These are phyloP conservation scores for Cephus sareptanus DNA, from an alignment of 2,888 invertebrate species.

Conservation along the genomic window DNA sequence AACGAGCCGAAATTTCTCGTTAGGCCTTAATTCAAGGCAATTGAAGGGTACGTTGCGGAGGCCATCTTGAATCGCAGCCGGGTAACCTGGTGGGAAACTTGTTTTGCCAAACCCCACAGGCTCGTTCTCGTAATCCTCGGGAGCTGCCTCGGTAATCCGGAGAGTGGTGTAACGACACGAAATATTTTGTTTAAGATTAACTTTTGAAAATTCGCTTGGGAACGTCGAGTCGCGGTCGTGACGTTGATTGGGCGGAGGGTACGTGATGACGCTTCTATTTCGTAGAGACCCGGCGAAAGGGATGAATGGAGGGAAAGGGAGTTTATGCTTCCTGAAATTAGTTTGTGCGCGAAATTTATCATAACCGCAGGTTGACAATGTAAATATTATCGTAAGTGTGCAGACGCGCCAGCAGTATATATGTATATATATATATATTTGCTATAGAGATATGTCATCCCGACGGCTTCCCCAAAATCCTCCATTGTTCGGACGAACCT, in stretches of 20 bases:
- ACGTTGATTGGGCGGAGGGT: not conserved
- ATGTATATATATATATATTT: not conserved
- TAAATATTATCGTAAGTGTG: slow-evolving; percentile 41
- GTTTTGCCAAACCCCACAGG: not conserved
- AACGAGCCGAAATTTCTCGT: slow-evolving; percentile 45
- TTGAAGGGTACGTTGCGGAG: slow-evolving; percentile 37
- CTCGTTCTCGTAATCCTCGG: not conserved
- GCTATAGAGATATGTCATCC: not conserved
- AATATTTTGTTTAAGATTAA: slow-evolving; percentile 16
- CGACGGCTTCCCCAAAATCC: not conserved
- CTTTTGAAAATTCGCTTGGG: not conserved
- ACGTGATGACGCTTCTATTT: not conserved
- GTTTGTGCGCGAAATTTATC: slow-evolving; percentile 46
- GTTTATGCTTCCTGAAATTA: slow-evolving; percentile 39
- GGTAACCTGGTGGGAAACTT: not conserved
- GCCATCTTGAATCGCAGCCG: slow-evolving; percentile 40
- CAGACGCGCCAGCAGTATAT: not conserved
- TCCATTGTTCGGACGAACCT: not conserved
- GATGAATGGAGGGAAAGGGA: slow-evolving; percentile 7
- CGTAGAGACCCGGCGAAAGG: not conserved
- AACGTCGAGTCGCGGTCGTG: not conserved
- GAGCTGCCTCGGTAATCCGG: not conserved
- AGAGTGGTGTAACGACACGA: slow-evolving; percentile 3
- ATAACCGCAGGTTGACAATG: slow-evolving; percentile 32
- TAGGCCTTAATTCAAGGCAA: slow-evolving; percentile 46